Base-by-base conservation (phyloP, 2,797 vertebrate species). In the Rhinatrema bivittatum region DNA sequence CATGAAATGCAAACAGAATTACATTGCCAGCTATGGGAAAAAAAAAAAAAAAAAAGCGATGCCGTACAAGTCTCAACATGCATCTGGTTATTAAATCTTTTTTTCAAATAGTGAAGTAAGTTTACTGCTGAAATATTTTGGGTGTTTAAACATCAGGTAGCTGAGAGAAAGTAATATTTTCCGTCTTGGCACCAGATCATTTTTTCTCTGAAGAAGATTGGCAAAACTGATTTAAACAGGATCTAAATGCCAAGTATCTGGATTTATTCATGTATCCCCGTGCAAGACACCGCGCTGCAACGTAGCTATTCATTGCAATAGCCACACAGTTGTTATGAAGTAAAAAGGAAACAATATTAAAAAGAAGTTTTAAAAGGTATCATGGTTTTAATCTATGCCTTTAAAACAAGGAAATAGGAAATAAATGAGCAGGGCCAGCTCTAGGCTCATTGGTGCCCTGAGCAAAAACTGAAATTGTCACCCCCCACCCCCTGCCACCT, bases 41-140 rank as follows among this genome's bases (percentile, higher is more conserved):
- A n/a, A n/a, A 83, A 75, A 74, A 78, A 63, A 66, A n/a, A 83
- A 75, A 74, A 78, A 63, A 66, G 70, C 46, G 44, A 15, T 25
- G 50, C 53, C 19, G 51, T 60, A 72, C 91, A 74, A 81, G 93
- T 74, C 81, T 45, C 13, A 74, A 81, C 93, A 86, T 13, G 91
- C 60, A 74, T 53, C 60, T 68, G 70, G 87, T 88, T 87, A 90
- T 89, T 93, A 91, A 91, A 90, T 87, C 88, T 87, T 76, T 70
- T 79, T 81, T 79, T 79, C 80, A 89, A 89, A 67, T 56, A 69
- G 75, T 80, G 82, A 72, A 85, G 79, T 81, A 81, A 87, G 84
- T 74, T 80, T 84, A 79, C 86, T 78, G 85, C 85, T 89, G 90
- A 91, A 90, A 88, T 81, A 72, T 83, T 85, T 79, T 76, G 79